These are phyloP conservation scores for Solen grandis DNA, from an alignment of 1,140 invertebrate species.

Conservation along the genomic window DNA sequence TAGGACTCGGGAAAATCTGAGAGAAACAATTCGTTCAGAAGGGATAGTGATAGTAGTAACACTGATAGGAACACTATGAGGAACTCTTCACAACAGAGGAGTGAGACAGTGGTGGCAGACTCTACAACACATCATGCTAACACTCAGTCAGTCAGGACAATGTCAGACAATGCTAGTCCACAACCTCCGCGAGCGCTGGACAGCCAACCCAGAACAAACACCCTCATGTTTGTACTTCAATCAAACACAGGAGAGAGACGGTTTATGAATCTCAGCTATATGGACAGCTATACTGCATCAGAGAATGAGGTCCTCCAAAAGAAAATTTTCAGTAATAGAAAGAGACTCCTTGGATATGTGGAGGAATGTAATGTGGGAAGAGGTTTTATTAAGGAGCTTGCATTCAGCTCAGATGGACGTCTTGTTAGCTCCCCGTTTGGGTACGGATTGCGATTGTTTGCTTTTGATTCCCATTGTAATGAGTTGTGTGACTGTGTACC, in stretches of 20 bases:
- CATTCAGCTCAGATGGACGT: constrained; percentile 93
- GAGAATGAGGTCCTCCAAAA: constrained; percentile 39
- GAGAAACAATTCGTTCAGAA: too few relatives aligned
- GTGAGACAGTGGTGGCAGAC: not conserved
- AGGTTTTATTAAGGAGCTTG: constrained; percentile 90
- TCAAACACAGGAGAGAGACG: constrained; percentile 37
- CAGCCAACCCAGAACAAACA: constrained; percentile 19
- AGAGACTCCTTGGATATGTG: constrained; percentile 89
- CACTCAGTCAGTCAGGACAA: too few relatives aligned
- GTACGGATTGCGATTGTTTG: constrained; percentile 90
- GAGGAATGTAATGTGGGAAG: constrained; percentile 93
- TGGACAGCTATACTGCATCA: constrained; percentile 40
- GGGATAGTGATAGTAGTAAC: not conserved
- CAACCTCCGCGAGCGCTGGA: constrained; percentile 17
- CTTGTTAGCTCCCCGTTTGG: constrained; percentile 94
- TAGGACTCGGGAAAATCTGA: too few relatives aligned
- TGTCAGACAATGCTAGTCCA: too few relatives aligned
- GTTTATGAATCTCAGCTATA: constrained; percentile 46
- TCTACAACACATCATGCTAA: too few relatives aligned
- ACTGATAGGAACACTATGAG: not conserved
- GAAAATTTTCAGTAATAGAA: constrained; percentile 42
- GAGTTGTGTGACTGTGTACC: constrained; percentile 89
- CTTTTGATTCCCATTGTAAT: constrained; percentile 89
- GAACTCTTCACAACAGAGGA: not conserved
- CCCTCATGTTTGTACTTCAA: constrained; percentile 45